phyloP scores from a whole-genome alignment of 37 sponge, comb jelly and placozoan genomes.

The Cladorhizidae sp. region DNA sequence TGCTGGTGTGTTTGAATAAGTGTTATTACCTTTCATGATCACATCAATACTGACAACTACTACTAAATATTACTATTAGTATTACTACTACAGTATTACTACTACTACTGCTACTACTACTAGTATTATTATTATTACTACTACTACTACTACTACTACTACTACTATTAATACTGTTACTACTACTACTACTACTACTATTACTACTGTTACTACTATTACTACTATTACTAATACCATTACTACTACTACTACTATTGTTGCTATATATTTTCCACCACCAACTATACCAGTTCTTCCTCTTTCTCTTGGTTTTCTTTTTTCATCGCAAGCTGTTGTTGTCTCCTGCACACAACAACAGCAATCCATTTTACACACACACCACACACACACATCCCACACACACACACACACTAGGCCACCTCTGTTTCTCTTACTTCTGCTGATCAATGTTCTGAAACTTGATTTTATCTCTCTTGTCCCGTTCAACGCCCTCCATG shows the following conservation, averaged over 20 bases:
- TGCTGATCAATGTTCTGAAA: constrained; percentile 59
- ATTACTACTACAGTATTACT: too few relatives aligned
- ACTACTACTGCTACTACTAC: too few relatives aligned
- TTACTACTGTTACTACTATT: too few relatives aligned
- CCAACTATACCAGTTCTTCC: constrained; percentile 37
- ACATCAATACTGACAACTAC: background rate
- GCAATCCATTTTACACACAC: too few relatives aligned
- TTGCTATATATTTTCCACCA: too few relatives aligned
- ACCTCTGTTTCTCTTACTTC: constrained; percentile 34
- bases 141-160: too few relatives aligned
- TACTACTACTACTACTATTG: too few relatives aligned
- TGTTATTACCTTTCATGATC: background rate
- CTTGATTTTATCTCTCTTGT: constrained; percentile 43
- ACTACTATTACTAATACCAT: too few relatives aligned
- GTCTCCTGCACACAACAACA: constrained; percentile 24
- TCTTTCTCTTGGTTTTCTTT: constrained; percentile 46
- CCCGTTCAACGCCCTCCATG: constrained; percentile 27
- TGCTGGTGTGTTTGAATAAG: constrained; percentile 23
- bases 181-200: too few relatives aligned
- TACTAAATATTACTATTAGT: background rate
- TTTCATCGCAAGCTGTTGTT: constrained; percentile 22
- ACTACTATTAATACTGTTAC: too few relatives aligned
- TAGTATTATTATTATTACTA: too few relatives aligned
- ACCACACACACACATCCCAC: background rate
- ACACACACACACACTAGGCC: background rate